A percentile compares a stretch with the other conserved stretches of the same genome.
phyloP scores from a whole-genome alignment of 2,113 vertebrate species.

The Sorex araneus region DNA sequence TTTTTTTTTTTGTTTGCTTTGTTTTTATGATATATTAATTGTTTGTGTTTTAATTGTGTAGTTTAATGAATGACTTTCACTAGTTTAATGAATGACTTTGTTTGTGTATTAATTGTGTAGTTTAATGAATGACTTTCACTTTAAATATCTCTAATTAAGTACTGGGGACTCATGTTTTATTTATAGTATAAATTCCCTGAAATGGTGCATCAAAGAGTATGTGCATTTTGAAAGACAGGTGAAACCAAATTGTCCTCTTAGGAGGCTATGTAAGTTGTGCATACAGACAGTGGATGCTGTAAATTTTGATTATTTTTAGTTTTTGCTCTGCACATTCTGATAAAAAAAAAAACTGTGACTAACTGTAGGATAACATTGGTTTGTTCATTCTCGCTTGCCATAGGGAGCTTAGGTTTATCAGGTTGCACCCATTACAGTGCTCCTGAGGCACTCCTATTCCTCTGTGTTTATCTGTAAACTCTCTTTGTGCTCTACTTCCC shows the following conservation, averaged over 20 bases:
- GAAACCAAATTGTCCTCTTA: not conserved
- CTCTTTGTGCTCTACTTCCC: no score
- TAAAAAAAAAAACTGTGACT: not conserved
- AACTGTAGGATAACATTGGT: no score
- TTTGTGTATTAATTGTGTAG: not conserved
- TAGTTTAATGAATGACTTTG: not conserved
- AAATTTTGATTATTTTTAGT: not conserved
- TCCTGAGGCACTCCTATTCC: no score
- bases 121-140: not conserved
- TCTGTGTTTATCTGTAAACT: no score
- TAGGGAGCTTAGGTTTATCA: no score
- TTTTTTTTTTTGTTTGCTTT: no score
- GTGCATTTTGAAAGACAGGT: not conserved
- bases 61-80: not conserved
- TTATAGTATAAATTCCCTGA: not conserved
- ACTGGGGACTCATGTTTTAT: not conserved
- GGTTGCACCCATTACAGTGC: no score
- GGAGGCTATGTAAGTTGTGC: not conserved
- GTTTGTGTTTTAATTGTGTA: not conserved
- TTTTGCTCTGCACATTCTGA: not conserved
- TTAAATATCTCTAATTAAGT: not conserved
- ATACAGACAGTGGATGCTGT: not conserved
- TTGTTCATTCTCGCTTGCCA: no score
- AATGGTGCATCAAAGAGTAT: not conserved
- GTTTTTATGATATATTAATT: no score